phyloP scores from a whole-genome alignment of 2,888 invertebrate genomes.

The Plebejus melissa region DNA sequence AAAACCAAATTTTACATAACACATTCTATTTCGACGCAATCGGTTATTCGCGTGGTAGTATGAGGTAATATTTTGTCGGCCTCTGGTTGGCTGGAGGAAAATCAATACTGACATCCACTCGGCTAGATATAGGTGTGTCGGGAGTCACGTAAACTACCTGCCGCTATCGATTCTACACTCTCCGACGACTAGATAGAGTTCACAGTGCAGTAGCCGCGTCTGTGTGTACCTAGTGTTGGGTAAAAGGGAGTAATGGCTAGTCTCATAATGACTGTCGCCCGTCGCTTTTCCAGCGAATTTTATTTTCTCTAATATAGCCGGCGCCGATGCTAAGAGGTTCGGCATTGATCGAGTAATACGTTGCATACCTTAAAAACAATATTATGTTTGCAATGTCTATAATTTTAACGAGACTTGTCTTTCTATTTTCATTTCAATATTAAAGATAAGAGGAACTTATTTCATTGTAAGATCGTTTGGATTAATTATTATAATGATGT shows the following conservation, averaged over 20 bases:
- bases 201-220: neutral
- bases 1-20: conserved; percentile 27
- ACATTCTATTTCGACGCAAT: conserved; percentile 27
- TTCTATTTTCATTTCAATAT: too few species aligned
- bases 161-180: neutral
- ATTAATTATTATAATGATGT: too few species aligned
- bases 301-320: conserved; percentile 1
- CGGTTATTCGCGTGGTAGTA: conserved; percentile 32
- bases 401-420: neutral
- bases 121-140: conserved; percentile 30
- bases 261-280: neutral
- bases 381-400: neutral
- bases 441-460: too few species aligned
- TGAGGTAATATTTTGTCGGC: conserved; percentile 36
- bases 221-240: neutral
- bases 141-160: conserved; percentile 22
- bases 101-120: conserved; percentile 41
- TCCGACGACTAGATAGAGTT: neutral
- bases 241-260: conserved; percentile 16
- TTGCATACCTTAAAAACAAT: neutral
- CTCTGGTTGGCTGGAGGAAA: conserved; percentile 41
- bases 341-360: neutral
- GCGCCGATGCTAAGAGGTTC: neutral
- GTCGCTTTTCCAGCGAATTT: conserved; percentile 7
- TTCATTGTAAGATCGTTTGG: too few species aligned